Base-by-base conservation (phyloP, 53 echinoderm and acorn worm species). In the Astropecten irregularis region DNA sequence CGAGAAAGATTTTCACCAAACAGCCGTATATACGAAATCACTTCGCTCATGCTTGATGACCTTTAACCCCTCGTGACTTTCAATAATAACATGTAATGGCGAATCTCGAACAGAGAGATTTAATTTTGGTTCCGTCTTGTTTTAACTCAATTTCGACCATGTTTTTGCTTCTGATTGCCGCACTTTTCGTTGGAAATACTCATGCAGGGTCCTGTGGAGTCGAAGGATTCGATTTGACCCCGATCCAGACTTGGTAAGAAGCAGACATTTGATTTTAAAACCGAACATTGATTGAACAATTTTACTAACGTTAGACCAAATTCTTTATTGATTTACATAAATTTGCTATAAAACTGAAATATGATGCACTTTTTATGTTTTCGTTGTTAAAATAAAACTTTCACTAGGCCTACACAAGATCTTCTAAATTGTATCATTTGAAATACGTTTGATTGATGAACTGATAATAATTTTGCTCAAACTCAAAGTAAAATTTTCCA, bases 1-100 rank as follows among this genome's bases (percentile, higher is more conserved):
- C 0, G 1, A 2, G 0, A 31, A 27, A 13, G 7, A 2, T n/a
- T 39, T 60, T 20, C 16, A 31, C 13, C 0, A 54, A 79, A 79
- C 62, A 79, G 79, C 62, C 79, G 79, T 62, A 9, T 15, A 9
- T n/a, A 4, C 21, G 16, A 4, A 53, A 18, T 18, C 8, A 16
- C 9, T 31, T 30, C 0, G 14, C 42, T 30, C 58, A 31, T 60
- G 61, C 44, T 40, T 36, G 31, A 18, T 79, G 20, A 79, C 79
- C 79, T 47, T 55, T 40, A 18, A 57, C 50, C 77, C n/a, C n/a
- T 32, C 19, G 21, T 0, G 47, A 39, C 67, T 64, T 54, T 83
- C 39, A 84, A 69, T 68, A 84, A 84, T 71, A n/a, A n/a, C n/a
- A n/a, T n/a, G n/a, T n/a, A n/a, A 84, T 84, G 84, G 84, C 69